Percentiles rank a stretch among this genome's conserved stretches.
Evolutionary conservation across 2,888 invertebrate genomes (phyloP).

Genomic region (Caenorhabditis drosophilae): DNA sequence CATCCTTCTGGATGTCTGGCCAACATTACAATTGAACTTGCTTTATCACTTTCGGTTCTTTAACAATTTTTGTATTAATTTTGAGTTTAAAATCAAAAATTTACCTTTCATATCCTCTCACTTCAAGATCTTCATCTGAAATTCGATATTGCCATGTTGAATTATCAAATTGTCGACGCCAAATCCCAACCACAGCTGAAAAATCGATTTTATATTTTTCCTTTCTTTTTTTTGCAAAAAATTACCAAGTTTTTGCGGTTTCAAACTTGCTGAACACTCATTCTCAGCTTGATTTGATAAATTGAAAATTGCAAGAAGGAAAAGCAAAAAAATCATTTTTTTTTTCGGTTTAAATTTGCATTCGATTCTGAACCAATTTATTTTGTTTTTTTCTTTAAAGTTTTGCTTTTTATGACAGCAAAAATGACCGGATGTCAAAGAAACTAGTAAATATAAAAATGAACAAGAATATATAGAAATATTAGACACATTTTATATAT

Average conservation of each 20-base stretch:
- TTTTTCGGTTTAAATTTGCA: too few relatives aligned
- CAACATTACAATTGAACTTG: constrained; percentile 25
- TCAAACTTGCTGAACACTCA: constrained; percentile 19
- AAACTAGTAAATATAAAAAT: too few relatives aligned
- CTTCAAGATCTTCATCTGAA: constrained; percentile 49
- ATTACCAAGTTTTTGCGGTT: constrained; percentile 27
- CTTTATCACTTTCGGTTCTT: constrained; percentile 20
- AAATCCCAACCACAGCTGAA: constrained; percentile 35
- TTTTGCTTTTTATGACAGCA: too few relatives aligned
- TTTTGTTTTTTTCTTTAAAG: too few relatives aligned
- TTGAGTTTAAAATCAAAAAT: too few relatives aligned
- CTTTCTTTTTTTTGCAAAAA: neutral
- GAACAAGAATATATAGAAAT: too few relatives aligned
- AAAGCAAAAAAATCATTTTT: too few relatives aligned
- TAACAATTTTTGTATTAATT: neutral
- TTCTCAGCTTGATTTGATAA: too few relatives aligned
- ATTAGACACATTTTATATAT: too few relatives aligned
- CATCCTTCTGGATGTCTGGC: constrained; percentile 37
- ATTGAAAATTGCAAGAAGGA: too few relatives aligned
- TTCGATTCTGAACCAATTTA: too few relatives aligned
- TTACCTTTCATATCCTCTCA: constrained; percentile 40
- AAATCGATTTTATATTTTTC: neutral
- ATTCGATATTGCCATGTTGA: constrained; percentile 40
- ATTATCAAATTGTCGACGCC: constrained; percentile 29
- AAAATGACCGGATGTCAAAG: too few relatives aligned